These are phyloP conservation scores for Drosophila arawakana DNA, from an alignment of 1,140 invertebrate species.

Conservation along the genomic window DNA sequence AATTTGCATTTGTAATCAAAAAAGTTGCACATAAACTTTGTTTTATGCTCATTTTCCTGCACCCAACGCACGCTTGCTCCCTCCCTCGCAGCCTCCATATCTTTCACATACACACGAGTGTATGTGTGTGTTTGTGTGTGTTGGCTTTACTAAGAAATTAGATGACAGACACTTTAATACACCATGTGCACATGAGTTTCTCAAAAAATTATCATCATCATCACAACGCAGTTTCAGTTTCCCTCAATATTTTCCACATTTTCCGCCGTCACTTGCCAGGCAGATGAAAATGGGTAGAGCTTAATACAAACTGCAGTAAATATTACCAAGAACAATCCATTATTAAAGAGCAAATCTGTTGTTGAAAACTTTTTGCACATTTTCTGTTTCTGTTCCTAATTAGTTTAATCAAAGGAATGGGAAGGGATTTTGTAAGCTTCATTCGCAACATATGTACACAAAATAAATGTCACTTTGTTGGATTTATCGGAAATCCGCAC, in stretches of 20 bases:
- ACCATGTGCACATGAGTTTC: constrained; percentile 14
- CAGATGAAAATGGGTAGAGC: not conserved
- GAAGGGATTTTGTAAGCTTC: no score
- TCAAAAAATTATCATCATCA: constrained; percentile 13
- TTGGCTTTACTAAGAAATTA: constrained; percentile 28
- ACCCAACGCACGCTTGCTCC: constrained; percentile 18
- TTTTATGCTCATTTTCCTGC: constrained; percentile 77
- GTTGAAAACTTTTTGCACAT: not conserved
- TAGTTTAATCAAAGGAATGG: no score
- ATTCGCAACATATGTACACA: no score
- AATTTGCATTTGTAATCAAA: constrained; percentile 83
- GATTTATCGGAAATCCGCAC: no score
- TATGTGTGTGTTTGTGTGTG: not conserved
- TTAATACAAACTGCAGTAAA: not conserved
- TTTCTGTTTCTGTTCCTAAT: not conserved
- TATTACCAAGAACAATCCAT: not conserved
- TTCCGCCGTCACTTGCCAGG: not conserved
- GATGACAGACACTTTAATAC: constrained; percentile 43
- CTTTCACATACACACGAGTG: not conserved
- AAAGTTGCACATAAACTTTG: constrained; percentile 80
- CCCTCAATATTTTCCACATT: constrained; percentile 19
- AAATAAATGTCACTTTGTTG: no score
- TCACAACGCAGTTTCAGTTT: constrained; percentile 6
- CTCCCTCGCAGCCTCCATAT: not conserved
- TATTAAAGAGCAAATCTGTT: not conserved